Evolutionary conservation across 2,888 invertebrate species (phyloP), one percentile per base, ranked within the genome.

Genomic region (Cheilosia impressa): DNA sequence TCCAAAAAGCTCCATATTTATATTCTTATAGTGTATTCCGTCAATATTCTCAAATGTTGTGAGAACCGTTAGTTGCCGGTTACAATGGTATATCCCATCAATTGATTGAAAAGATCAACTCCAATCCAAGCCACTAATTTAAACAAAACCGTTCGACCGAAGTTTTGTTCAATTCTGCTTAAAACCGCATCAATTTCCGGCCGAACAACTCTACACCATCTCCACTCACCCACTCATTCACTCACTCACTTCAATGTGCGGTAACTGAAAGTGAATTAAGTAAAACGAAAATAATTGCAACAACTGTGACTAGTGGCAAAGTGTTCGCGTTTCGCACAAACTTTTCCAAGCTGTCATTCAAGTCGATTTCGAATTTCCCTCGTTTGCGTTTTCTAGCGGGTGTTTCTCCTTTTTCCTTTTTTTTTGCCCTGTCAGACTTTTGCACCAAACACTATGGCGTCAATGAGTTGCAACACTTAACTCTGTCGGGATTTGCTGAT

Each of bases 181-280:
- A 13, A 13, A 13, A 19, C 55, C 57, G 27, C 63, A 63, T 65
- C 75, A 75, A 83, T 78, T 78, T 63, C 68, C 68, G 41, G 24
- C 66, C 58, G 60, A 71, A 72, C 52, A 82, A 82, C 66, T 77
- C 72, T 72, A 43, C 52, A 50, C 17, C 45, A 55, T 60, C 57
- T 38, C 52, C 53, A 52, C 27, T 45, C 31, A 47, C 22, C 9
- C 45, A 57, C 15, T 52, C 47, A n/a, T n/a, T n/a, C 31, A 43
- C 22, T 19, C 45, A 62, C 15, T 19, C 9, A 24, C 52, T 19
- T 38, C 10, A 66, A 52, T 66, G 60, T 71, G 60, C 27, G 41
- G 75, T 84, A 84, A 79, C 79, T 84, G 84, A 75, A 71, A 84
- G 84, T 75, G 75, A 84, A 79, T 79, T 84, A 79, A 75, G 79